phyloP scores from a whole-genome alignment of 2,888 invertebrate species.

The Argyresthia albistria region DNA sequence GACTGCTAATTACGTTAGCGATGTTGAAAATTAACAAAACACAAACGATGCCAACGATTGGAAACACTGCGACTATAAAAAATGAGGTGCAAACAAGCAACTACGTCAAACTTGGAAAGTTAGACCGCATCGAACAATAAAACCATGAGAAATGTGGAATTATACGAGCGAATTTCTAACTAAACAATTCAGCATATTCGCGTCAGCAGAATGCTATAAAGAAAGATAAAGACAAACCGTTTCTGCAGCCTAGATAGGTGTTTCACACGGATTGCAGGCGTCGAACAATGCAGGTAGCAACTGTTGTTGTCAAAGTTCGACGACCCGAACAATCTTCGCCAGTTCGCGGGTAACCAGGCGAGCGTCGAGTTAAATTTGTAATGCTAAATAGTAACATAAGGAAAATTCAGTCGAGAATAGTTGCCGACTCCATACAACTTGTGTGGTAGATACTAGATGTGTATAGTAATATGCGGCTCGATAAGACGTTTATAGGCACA shows the following conservation, averaged over 20 bases:
- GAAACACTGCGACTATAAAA: background rate
- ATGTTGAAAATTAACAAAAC: constrained; percentile 3
- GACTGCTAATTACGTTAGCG: constrained; percentile 62
- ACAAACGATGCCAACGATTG: background rate
- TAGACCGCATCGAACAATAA: constrained; percentile 1
- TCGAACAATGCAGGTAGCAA: constrained; percentile 44
- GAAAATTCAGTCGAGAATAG: background rate
- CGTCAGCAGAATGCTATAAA: background rate
- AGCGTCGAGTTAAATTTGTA: background rate
- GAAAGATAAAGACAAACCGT: constrained; percentile 3
- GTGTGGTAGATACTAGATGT: background rate
- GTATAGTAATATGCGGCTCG: constrained; percentile 36
- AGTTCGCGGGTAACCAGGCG: background rate
- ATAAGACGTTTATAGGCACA: constrained; percentile 48
- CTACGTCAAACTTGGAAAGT: constrained; percentile 1
- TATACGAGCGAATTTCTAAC: background rate
- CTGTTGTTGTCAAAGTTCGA: constrained; percentile 30
- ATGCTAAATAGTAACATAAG: background rate
- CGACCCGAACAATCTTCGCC: constrained; percentile 21
- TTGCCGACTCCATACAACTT: background rate
- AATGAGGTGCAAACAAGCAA: background rate
- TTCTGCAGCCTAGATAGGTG: constrained; percentile 32
- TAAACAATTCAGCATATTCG: background rate
- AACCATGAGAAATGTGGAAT: background rate
- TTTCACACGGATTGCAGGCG: constrained; percentile 58